Conservation (phyloP, 2,113 vertebrate species). For the Morone saxatilis region DNA sequence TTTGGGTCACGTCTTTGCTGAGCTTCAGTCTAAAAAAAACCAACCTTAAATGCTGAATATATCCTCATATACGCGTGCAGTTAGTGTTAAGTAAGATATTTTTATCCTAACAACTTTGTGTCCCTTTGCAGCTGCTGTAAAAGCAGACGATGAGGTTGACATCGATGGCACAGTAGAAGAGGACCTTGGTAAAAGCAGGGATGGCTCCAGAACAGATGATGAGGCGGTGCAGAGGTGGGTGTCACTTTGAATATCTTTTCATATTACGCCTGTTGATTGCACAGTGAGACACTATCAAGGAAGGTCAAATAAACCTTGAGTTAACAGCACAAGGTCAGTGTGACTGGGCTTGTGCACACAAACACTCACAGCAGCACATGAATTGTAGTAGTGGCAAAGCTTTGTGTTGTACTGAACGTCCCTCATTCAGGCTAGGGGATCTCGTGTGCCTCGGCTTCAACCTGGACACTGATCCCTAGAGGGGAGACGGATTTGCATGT, state of each 20-base stretch:
- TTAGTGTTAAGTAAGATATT: too few species aligned
- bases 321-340: slow-evolving; percentile 53
- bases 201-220: slow-evolving; percentile 94
- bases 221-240: slow-evolving; percentile 94
- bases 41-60: background rate
- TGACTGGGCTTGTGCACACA: slow-evolving; percentile 51
- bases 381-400: background rate
- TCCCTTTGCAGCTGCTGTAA: slow-evolving; percentile 65
- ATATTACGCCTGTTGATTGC: background rate
- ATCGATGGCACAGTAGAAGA: slow-evolving; percentile 91
- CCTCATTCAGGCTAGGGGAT: background rate
- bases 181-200: slow-evolving; percentile 94
- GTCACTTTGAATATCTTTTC: background rate
- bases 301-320: background rate
- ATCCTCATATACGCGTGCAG: background rate
- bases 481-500: background rate
- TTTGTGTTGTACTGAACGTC: background rate
- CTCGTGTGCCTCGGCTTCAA: background rate
- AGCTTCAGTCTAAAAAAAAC: background rate
- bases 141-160: slow-evolving; percentile 86
- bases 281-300: background rate
- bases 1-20: background rate
- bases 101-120: background rate
- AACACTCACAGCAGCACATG: background rate
- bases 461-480: background rate